phyloP scores from a whole-genome alignment of 2,797 vertebrate genomes.

The Lerista edwardsae region DNA sequence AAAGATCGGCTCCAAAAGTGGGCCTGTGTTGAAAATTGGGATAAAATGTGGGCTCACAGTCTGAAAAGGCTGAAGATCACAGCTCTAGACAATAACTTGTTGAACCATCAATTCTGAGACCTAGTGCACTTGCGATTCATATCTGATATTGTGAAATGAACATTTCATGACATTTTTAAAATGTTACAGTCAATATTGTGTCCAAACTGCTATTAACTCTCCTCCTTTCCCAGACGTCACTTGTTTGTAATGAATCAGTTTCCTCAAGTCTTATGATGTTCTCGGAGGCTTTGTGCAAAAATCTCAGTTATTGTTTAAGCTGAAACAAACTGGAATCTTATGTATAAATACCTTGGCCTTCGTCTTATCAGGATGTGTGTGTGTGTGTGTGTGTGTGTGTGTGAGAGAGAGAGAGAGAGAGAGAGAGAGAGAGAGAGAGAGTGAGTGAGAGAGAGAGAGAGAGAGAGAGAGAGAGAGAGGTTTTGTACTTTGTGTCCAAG shows the following conservation, averaged over 20 bases:
- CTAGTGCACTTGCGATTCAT: conserved; percentile 15
- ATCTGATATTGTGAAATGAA: conserved; percentile 29
- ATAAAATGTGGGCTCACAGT: background rate
- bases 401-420: no score
- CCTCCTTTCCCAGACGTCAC: conserved; percentile 7
- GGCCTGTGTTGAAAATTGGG: no score
- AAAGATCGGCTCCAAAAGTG: no score
- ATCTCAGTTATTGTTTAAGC: background rate
- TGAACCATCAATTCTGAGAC: conserved; percentile 12
- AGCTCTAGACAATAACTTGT: background rate
- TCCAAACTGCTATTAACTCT: conserved; percentile 10
- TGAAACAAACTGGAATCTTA: conserved; percentile 5
- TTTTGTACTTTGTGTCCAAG: conserved; percentile 10
- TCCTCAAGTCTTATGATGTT: conserved; percentile 18
- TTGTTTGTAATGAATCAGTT: conserved; percentile 27
- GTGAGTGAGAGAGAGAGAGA: no score
- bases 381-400: no score
- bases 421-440: no score
- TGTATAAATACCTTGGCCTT: background rate
- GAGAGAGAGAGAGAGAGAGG: no score
- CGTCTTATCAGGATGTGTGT: background rate
- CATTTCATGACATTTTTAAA: conserved; percentile 18
- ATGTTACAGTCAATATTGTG: conserved; percentile 34
- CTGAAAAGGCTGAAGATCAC: background rate
- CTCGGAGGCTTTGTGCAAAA: background rate